Conservation (phyloP, 2,888 invertebrate genomes). For the Balanococcus diminutus region DNA sequence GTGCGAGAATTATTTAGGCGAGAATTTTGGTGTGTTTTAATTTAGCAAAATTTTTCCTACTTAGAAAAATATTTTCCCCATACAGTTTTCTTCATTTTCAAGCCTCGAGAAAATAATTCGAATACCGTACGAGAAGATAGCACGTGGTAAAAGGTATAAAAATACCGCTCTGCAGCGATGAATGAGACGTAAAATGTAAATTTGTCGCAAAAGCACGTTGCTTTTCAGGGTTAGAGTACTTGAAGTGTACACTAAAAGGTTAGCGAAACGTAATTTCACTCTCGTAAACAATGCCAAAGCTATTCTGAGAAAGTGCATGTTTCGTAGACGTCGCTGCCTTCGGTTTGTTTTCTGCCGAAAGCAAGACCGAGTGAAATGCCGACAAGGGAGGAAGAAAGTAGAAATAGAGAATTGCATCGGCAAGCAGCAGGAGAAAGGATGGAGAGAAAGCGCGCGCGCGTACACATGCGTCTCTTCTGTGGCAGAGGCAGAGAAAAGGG, state of each 20-base stretch:
- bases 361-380: too few species aligned
- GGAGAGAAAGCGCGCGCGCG: conserved; percentile 18
- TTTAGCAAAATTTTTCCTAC: not conserved
- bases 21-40: not conserved
- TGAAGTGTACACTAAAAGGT: conserved; percentile 14
- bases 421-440: too few species aligned
- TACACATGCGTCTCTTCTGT: conserved; percentile 2
- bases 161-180: not conserved
- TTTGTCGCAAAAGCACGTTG: conserved; percentile 10
- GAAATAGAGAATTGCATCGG: conserved; percentile 14
- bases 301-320: conserved; percentile 25
- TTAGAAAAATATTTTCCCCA: not conserved
- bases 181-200: conserved; percentile 18
- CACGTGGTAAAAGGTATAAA: too few species aligned
- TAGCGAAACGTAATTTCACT: conserved; percentile 6
- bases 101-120: not conserved
- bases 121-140: not conserved
- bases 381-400: not conserved
- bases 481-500: not conserved
- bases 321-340: not conserved
- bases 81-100: too few species aligned
- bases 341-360: too few species aligned
- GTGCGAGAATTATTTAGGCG: not conserved
- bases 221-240: conserved; percentile 23
- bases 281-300: conserved; percentile 14